phyloP scores from a whole-genome alignment of 2,888 invertebrate species.

The Trissolcus japonicus region DNA sequence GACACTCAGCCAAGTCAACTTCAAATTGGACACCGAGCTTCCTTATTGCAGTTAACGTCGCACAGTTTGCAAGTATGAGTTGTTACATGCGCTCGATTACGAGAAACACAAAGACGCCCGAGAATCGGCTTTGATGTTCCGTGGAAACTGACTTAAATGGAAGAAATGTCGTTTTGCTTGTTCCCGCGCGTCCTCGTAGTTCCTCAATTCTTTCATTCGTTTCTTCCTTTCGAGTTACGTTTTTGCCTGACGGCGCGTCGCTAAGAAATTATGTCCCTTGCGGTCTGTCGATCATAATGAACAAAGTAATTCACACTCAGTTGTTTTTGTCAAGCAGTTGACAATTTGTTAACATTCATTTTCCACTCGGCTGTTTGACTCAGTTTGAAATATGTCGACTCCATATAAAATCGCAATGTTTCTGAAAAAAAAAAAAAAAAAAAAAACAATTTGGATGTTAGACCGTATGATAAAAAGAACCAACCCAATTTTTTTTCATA shows the following conservation, averaged over 20 bases:
- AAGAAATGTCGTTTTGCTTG: constrained; percentile 59
- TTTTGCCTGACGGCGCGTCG: constrained; percentile 43
- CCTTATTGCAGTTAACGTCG: constrained; percentile 50
- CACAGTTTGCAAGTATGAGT: constrained; percentile 54
- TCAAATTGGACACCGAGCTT: constrained; percentile 50
- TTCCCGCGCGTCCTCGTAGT: constrained; percentile 51
- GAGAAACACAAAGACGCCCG: constrained; percentile 44
- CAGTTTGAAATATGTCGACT: no score
- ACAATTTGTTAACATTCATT: no score
- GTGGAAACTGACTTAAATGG: constrained; percentile 61
- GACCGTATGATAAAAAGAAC: no score
- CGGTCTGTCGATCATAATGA: constrained; percentile 5
- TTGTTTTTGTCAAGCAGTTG: background rate
- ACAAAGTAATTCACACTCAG: constrained; percentile 22
- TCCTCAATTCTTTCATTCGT: constrained; percentile 57
- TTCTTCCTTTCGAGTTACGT: constrained; percentile 33
- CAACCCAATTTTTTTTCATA: background rate
- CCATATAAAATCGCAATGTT: no score
- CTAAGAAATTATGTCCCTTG: constrained; percentile 50
- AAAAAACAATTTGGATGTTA: no score
- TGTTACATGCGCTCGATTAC: constrained; percentile 54
- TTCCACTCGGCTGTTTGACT: no score
- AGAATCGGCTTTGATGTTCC: constrained; percentile 59
- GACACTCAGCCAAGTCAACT: constrained; percentile 23
- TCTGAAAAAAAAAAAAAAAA: no score